Base-by-base conservation (phyloP, 2,797 vertebrate genomes). In the Mormyrops attenuatus region DNA sequence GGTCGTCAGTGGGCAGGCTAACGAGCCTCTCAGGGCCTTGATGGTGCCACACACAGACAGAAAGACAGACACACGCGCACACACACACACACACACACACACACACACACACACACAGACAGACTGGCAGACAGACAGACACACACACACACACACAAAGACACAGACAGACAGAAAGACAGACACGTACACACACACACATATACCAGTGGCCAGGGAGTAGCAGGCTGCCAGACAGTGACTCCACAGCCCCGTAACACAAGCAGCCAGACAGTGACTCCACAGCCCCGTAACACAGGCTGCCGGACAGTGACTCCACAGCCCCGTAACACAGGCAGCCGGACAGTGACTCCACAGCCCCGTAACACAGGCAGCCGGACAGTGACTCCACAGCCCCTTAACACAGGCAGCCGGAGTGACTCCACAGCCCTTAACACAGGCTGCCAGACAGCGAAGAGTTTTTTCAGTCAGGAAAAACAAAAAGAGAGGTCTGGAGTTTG, bases 1-100 rank as follows among this genome's bases (percentile, higher is more conserved):
- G 38, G 52, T 60, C 8, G 0, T 87, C 50, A 38, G 26, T 41
- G 44, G 44, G 26, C 85, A 20, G 93, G 93, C 92, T 93, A 93
- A 87, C 47, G 7, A 82, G 57, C 63, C 34, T 80, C n/a, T 63
- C 30, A 63, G 86, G 86, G 53, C 53, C 5, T 57, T 73, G 20
- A 88, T 53, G 11, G 53, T 47, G 47, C 20, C 69, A 26, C 41
- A 53, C 8, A 49, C 30, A 13, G 57, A 77, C 53, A 69, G n/a
- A 47, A 13, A 15, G 53, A 53, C 49, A 38, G 47, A 44, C 15
- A 5, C 50, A 85, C 22, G 6, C 4, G 63, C 20, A 13, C 88
- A n/a, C 0, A 2, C 11, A 57, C 9, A 20, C 8, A 82, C 17
- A 53, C 41, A 7, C 0, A n/a, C 5, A 47, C 34, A 41, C 9